Conservation (phyloP, 2,113 vertebrate species). For the Catharus bicknelli region DNA sequence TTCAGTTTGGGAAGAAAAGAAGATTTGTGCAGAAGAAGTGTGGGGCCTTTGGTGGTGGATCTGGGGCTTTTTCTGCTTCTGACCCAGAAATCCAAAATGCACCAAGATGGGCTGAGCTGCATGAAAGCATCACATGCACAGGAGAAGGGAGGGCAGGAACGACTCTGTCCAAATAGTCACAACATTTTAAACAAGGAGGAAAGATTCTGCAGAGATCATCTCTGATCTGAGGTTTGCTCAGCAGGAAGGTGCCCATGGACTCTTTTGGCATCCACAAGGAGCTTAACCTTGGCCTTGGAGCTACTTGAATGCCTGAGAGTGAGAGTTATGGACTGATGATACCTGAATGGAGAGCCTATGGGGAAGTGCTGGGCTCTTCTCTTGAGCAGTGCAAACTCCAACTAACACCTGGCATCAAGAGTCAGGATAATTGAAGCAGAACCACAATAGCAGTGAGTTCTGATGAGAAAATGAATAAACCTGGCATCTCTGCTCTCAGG, state of each 20-base stretch:
- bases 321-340: not conserved
- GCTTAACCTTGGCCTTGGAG: not conserved
- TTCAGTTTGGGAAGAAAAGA: not conserved
- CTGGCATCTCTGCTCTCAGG: not conserved
- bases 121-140: not conserved
- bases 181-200: not conserved
- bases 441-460: not conserved
- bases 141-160: not conserved
- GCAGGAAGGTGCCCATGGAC: not conserved
- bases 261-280: not conserved
- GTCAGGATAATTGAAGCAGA: not conserved
- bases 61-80: not conserved
- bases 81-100: not conserved
- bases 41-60: not conserved
- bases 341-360: not conserved
- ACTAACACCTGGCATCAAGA: not conserved
- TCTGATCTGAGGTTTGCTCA: not conserved
- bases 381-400: not conserved
- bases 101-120: not conserved
- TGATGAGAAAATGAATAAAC: not conserved
- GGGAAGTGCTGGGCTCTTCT: not conserved
- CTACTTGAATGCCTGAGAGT: not conserved
- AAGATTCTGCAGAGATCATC: not conserved
- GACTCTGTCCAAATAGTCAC: not conserved
- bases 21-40: not conserved